Evolutionary conservation across 2,888 invertebrate genomes (phyloP).

Genomic region (Aporophyla lueneburgensis): DNA sequence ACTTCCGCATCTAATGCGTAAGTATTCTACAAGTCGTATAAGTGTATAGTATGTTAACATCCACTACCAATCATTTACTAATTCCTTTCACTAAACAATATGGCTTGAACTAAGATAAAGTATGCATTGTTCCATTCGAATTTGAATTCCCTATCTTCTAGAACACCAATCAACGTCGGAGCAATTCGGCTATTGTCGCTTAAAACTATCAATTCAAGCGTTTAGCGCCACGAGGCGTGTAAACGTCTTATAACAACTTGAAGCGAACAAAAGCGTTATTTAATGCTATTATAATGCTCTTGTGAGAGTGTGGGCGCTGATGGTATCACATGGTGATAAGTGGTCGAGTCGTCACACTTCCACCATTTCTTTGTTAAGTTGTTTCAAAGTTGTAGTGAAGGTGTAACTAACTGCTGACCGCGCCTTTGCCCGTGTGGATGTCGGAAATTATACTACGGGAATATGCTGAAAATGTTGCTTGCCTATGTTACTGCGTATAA

Average conservation of each 20-base stretch:
- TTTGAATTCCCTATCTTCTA: constrained; percentile 42
- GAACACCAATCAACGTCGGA: constrained; percentile 51
- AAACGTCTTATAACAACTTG: constrained; percentile 80
- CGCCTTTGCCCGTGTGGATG: too few relatives aligned
- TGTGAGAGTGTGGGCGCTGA: constrained; percentile 68
- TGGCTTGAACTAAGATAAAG: constrained; percentile 38
- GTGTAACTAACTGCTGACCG: neutral
- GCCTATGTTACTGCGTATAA: too few relatives aligned
- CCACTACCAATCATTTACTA: constrained; percentile 3
- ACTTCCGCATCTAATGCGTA: neutral
- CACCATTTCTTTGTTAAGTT: constrained; percentile 30
- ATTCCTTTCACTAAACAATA: constrained; percentile 46
- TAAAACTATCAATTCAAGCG: constrained; percentile 61
- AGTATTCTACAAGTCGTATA: neutral
- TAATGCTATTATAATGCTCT: constrained; percentile 79
- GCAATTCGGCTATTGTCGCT: constrained; percentile 53
- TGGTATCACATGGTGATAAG: constrained; percentile 63
- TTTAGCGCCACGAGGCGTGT: constrained; percentile 75
- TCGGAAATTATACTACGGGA: too few relatives aligned
- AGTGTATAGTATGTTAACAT: neutral
- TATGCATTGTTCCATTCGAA: constrained; percentile 49
- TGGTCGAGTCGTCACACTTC: constrained; percentile 53
- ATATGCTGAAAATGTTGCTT: too few relatives aligned
- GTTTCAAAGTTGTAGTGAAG: constrained; percentile 5
- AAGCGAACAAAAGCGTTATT: constrained; percentile 76